Conservation (phyloP, 2,888 invertebrate genomes). For the Teleogryllus oceanicus region DNA sequence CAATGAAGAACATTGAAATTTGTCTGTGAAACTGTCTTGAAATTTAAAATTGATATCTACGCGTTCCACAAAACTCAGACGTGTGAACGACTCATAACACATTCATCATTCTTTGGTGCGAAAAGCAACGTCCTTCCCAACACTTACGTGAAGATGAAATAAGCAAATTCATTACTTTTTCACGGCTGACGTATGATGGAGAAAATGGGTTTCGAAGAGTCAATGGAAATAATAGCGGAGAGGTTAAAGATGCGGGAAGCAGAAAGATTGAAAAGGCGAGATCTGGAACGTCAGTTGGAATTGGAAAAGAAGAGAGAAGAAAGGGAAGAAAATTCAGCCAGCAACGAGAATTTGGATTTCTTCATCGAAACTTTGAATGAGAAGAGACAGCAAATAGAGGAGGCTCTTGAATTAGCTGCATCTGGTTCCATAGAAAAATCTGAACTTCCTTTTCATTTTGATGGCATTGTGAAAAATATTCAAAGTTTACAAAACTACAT, state of each 20-base stretch:
- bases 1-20: no score
- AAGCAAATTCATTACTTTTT: not conserved
- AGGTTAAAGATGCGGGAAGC: constrained; percentile 41
- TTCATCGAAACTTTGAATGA: constrained; percentile 67
- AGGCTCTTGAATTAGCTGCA: constrained; percentile 41
- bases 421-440: constrained; percentile 48
- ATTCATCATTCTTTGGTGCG: no score
- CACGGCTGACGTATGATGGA: not conserved
- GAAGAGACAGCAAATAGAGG: constrained; percentile 63
- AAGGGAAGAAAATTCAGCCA: constrained; percentile 59
- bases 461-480: constrained; percentile 67
- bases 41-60: no score
- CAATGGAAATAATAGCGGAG: not conserved
- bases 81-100: no score
- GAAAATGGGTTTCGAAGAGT: not conserved
- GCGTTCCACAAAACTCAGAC: no score
- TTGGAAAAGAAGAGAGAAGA: constrained; percentile 63
- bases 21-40: no score
- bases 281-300: constrained; percentile 62
- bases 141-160: not conserved
- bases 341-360: constrained; percentile 65
- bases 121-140: no score
- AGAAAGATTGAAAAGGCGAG: constrained; percentile 53
- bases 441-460: constrained; percentile 59
- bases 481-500: constrained; percentile 74